Base-by-base conservation (phyloP, 2,797 vertebrate genomes). In the Anabacerthia variegaticeps region DNA sequence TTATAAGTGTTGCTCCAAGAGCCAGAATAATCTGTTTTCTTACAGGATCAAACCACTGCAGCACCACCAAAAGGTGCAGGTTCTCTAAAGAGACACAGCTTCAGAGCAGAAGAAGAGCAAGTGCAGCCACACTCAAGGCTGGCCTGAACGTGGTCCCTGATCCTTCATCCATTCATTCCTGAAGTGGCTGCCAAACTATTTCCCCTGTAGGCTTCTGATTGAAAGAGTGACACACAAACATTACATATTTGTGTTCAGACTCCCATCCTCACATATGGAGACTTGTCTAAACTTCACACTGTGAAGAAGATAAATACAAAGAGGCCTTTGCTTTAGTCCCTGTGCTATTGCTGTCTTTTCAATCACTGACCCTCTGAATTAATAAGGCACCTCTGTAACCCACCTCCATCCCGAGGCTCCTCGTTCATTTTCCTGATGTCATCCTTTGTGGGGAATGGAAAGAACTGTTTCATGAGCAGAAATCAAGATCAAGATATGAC, bases 281-380 rank as follows among this genome's bases (percentile, higher is more conserved):
- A 82, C 68, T 36, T 89, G 89, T 90, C 85, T 87, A 71, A 90
- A 78, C 83, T 79, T 92, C 80, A 93, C 69, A 36, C 27, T 15
- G 24, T 46, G 48, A 94, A 39, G 91, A 82, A 80, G 87, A 91
- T 54, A 88, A 94, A 76, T 79, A 89, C 8, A 8, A 85, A 85
- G 88, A 80, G 43, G 79, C 68, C 73, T 85, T 44, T 69, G 71
- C 66, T 92, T 72, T 22, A 66, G 76, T 92, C 89, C 89, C 89
- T 58, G 59, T 34, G 91, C 59, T 76, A 67, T 26, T 63, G 81
- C 63, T 68, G 61, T 43, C 81, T 85, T 75, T 39, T 26, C 49
- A 75, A 58, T 3, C 14, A 8, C 87, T 9, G 28, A 63, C 83
- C 78, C 76, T 54, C 63, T 66, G 75, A 92, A 95, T 92, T 93